phyloP scores from a whole-genome alignment of 2,888 invertebrate species.

The Panzeria rudis region DNA sequence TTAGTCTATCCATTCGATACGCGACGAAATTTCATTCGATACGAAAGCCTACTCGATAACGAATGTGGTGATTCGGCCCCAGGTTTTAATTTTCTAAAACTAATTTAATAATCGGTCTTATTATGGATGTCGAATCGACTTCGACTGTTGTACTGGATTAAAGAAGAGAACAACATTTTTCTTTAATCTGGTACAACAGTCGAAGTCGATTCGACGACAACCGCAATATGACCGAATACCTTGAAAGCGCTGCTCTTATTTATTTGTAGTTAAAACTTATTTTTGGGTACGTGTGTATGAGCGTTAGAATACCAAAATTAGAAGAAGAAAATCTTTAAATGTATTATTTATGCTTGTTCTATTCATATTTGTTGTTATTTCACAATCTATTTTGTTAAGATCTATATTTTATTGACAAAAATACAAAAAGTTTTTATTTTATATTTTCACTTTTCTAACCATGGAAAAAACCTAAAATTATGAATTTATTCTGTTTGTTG shows the following conservation, averaged over 20 bases:
- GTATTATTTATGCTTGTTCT: slow-evolving; percentile 32
- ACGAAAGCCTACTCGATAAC: too few species aligned
- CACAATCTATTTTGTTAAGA: slow-evolving; percentile 50
- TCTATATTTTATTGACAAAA: slow-evolving; percentile 57
- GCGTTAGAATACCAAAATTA: slow-evolving; percentile 14
- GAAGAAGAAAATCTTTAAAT: slow-evolving; percentile 36
- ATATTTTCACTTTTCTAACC: slow-evolving; percentile 6
- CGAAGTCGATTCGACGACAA: too few species aligned
- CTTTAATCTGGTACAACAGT: too few species aligned
- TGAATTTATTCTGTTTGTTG: slow-evolving; percentile 28
- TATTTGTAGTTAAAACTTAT: slow-evolving; percentile 16
- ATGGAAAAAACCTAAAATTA: slow-evolving; percentile 57
- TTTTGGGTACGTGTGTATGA: neutral
- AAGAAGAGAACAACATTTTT: too few species aligned
- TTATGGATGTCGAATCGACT: too few species aligned
- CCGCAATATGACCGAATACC: neutral
- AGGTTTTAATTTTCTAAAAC: too few species aligned
- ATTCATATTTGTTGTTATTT: slow-evolving; percentile 17
- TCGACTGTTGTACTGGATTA: too few species aligned
- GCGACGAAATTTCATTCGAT: too few species aligned
- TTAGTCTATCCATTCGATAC: too few species aligned
- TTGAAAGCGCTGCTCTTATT: slow-evolving; percentile 22
- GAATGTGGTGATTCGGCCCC: too few species aligned
- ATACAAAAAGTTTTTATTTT: slow-evolving; percentile 20
- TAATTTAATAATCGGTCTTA: too few species aligned